These are phyloP conservation scores for Pelagia noctiluca DNA, from an alignment of 30 jellyfish, hydroid and myxozoan genomes.

Conservation along the genomic window DNA sequence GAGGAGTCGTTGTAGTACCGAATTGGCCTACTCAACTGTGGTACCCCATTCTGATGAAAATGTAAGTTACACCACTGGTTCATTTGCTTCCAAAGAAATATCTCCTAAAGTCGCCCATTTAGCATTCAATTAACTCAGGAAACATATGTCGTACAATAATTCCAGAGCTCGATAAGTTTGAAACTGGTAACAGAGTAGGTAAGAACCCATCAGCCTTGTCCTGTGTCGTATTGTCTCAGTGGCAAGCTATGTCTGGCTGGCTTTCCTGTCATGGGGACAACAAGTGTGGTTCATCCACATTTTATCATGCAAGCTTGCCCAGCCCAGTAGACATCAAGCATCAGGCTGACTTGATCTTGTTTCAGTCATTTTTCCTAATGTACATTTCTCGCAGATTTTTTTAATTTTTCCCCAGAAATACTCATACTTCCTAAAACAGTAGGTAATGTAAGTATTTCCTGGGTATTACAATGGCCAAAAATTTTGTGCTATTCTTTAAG, in stretches of 20 bases:
- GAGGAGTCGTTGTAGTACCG: conserved; percentile 32
- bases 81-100: not conserved
- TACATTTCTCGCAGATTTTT: not conserved
- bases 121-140: too few species aligned
- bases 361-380: not conserved
- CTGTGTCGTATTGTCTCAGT: too few species aligned
- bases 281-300: too few species aligned
- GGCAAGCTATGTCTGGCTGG: too few species aligned
- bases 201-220: too few species aligned
- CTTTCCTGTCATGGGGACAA: too few species aligned
- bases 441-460: not conserved
- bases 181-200: too few species aligned
- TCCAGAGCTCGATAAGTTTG: too few species aligned
- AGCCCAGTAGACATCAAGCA: too few species aligned
- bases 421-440: not conserved
- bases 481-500: not conserved
- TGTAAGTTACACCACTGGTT: conserved; percentile 18
- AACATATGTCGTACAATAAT: too few species aligned
- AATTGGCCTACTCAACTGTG: conserved; percentile 43
- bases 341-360: not conserved
- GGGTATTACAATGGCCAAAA: not conserved
- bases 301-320: too few species aligned
- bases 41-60: conserved; percentile 37
- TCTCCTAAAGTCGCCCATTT: not conserved
- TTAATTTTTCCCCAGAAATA: not conserved